Conservation (phyloP, 23 tunicate species). For the Styela plicata region DNA sequence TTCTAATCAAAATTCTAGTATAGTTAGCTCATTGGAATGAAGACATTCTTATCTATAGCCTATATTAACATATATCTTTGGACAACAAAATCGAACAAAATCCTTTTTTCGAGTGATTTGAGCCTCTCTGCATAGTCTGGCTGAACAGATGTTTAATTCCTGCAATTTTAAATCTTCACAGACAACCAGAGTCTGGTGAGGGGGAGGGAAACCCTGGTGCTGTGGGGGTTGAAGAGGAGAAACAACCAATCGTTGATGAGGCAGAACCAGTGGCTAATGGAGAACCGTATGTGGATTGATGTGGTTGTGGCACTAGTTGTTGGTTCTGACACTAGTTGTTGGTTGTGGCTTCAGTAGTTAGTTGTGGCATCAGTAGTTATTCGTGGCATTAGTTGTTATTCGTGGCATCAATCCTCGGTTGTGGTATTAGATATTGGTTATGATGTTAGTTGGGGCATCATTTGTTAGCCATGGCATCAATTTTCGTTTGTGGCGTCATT, state of each 20-base stretch:
- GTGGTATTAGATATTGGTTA: background rate
- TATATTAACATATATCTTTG: no score
- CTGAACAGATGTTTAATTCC: no score
- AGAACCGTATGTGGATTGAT: background rate
- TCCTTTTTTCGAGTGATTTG: no score
- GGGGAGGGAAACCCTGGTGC: background rate
- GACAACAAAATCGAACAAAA: no score
- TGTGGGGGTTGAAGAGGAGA: background rate
- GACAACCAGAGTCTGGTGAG: background rate
- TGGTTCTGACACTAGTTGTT: background rate
- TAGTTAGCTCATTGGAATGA: no score
- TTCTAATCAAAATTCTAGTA: no score
- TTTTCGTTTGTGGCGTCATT: background rate
- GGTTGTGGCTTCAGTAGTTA: background rate
- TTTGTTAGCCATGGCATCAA: background rate
- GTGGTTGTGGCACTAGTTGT: background rate
- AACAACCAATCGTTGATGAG: background rate
- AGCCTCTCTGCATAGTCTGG: no score
- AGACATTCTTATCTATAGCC: no score
- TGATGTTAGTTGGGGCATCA: background rate
- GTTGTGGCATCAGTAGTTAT: background rate
- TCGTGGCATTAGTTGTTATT: background rate
- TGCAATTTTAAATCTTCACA: no score
- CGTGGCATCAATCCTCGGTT: background rate
- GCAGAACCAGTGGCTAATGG: background rate